A percentile compares a stretch with the other conserved stretches of the same genome.
phyloP scores from a whole-genome alignment of 2,113 vertebrate genomes.

The Oxyruncus cristatus region DNA sequence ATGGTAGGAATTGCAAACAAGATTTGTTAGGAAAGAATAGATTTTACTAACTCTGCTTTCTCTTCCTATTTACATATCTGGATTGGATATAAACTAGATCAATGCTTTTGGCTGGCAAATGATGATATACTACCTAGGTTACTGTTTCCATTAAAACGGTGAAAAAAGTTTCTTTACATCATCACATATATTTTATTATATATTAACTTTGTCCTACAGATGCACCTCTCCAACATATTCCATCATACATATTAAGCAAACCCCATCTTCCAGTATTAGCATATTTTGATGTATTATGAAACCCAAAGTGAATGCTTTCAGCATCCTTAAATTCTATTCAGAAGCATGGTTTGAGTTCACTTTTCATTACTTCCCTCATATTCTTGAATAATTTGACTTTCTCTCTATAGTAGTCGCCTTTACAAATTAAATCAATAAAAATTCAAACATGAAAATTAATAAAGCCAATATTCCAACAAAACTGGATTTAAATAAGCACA shows the following conservation, averaged over 20 bases:
- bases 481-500: not conserved
- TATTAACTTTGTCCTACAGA: not conserved
- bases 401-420: not conserved
- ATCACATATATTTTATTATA: not conserved
- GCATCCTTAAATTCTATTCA: not conserved
- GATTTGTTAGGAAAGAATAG: not conserved
- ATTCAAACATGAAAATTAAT: not conserved
- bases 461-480: not conserved
- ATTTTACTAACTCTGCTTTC: not conserved
- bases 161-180: not conserved
- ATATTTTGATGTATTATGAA: not conserved
- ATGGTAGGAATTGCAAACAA: not conserved
- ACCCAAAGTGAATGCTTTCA: not conserved
- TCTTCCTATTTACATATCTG: not conserved
- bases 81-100: not conserved
- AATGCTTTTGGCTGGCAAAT: not conserved
- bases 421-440: not conserved
- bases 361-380: not conserved
- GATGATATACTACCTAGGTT: not conserved
- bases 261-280: not conserved
- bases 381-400: not conserved
- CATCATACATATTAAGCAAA: not conserved
- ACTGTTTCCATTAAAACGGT: not conserved
- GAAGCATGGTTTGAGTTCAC: not conserved
- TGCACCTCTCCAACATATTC: not conserved